These are phyloP conservation scores for Eurois occulta DNA, from an alignment of 2,888 invertebrate genomes.

Conservation along the genomic window DNA sequence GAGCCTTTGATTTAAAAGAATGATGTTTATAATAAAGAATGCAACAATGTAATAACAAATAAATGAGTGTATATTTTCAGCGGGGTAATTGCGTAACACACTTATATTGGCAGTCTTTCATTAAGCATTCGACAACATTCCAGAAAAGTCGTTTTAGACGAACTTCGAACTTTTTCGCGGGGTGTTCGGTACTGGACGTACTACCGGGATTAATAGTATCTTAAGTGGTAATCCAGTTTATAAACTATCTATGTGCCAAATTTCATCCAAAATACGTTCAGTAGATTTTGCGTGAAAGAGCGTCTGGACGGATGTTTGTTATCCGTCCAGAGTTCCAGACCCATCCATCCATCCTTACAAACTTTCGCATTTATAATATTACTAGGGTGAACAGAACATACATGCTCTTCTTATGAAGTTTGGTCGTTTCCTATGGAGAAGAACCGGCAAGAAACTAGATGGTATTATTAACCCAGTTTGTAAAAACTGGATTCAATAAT, in stretches of 20 bases:
- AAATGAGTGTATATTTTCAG: conserved; percentile 11
- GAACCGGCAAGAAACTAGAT: neutral
- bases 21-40: conserved; percentile 18
- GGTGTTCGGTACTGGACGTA: too few species aligned
- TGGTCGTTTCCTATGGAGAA: neutral
- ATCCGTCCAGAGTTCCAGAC: too few species aligned
- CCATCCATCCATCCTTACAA: too few species aligned
- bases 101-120: neutral
- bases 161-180: neutral
- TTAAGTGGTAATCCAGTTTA: too few species aligned
- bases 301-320: too few species aligned
- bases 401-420: neutral
- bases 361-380: too few species aligned
- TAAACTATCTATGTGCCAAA: too few species aligned
- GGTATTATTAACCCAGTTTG: neutral
- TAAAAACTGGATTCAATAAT: neutral
- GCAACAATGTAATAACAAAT: conserved; percentile 19
- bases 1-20: conserved; percentile 48
- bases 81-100: neutral
- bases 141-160: neutral
- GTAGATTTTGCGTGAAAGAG: too few species aligned
- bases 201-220: too few species aligned
- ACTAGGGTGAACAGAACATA: neutral
- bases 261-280: too few species aligned
- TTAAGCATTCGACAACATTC: neutral